A percentile compares a stretch with the other conserved stretches of the same genome.
Evolutionary conservation across 2,113 vertebrate genomes (phyloP).

Genomic region (Nicator chloris): DNA sequence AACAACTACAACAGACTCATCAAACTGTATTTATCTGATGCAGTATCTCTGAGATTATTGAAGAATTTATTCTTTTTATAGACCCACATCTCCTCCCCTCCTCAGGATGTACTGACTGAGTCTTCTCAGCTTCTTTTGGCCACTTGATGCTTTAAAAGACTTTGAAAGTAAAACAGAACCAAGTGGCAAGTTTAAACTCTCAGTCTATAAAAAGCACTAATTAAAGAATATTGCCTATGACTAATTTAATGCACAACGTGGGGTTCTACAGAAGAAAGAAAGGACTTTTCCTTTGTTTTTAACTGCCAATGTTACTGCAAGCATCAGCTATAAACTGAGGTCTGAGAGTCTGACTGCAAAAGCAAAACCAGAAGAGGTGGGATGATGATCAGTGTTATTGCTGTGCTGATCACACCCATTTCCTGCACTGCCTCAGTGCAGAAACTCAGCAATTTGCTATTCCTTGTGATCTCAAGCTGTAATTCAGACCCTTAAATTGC

Average conservation of each 20-base stretch:
- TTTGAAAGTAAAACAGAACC: not conserved
- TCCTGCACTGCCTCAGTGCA: not conserved
- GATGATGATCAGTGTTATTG: not conserved
- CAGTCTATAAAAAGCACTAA: not conserved
- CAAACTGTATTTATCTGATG: not conserved
- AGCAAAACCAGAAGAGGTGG: not conserved
- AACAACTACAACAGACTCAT: not conserved
- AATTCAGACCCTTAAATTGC: not conserved
- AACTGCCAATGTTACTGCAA: not conserved
- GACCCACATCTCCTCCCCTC: not conserved
- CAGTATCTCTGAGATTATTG: not conserved
- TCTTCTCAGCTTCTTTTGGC: not conserved
- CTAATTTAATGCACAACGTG: fast-evolving
- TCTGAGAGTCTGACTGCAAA: not conserved
- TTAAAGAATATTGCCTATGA: not conserved
- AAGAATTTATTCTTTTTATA: not conserved
- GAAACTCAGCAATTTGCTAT: not conserved
- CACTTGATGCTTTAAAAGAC: not conserved
- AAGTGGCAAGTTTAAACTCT: not conserved
- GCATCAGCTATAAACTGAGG: not conserved
- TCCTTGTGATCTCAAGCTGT: not conserved
- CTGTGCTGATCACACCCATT: not conserved
- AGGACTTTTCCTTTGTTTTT: not conserved
- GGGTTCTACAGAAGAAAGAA: not conserved
- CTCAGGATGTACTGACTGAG: not conserved